Evolutionary conservation across 53 echinoderm and acorn worm genomes (phyloP), one percentile per base, ranked within the genome.

Genomic region (Crossaster papposus): DNA sequence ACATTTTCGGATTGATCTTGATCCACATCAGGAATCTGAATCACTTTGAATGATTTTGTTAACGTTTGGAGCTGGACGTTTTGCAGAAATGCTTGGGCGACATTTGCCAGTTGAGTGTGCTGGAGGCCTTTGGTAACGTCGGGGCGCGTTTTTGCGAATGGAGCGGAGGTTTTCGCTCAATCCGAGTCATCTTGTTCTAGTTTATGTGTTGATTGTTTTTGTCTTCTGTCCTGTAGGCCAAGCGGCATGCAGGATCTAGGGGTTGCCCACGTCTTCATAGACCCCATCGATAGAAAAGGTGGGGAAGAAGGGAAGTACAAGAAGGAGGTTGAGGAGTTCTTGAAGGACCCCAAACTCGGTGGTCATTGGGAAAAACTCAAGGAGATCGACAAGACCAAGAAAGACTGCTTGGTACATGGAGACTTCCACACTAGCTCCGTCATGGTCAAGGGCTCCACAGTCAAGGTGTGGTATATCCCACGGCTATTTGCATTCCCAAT

Each of bases 341-440:
- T 28, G 7, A 22, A 52, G 17, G 79, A 79, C 79, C 15, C 32
- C 35, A 79, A 23, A 24, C 79, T 79, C n/a, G 28, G 50, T 4
- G 24, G 51, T 11, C 38, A 79, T 24, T 79, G 51, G 51, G 28
- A 52, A 26, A 79, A 79, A 14, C 79, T 79, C 10, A 50, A 52
- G 50, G 4, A 18, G 28, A 51, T 79, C 6, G 51, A 51, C n/a
- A 24, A 1, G 79, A 32, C 32, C 11, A n/a, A 28, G 15, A 18
- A 28, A n/a, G 79, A 79, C 28, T 79, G 79, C 79, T 35, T 79
- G 51, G 28, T 51, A 4, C 79, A 79, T 24, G 79, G 79, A 6
- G 79, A 79, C 28, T 79, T 79, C 79, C 79, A 79, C 52, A 79
- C 79, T 5, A 79, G 79, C 24, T 79, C 79, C 14, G 52, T 79